Evolutionary conservation across 2,888 invertebrate genomes (phyloP).

Genomic region (Sesia bembeciformis): DNA sequence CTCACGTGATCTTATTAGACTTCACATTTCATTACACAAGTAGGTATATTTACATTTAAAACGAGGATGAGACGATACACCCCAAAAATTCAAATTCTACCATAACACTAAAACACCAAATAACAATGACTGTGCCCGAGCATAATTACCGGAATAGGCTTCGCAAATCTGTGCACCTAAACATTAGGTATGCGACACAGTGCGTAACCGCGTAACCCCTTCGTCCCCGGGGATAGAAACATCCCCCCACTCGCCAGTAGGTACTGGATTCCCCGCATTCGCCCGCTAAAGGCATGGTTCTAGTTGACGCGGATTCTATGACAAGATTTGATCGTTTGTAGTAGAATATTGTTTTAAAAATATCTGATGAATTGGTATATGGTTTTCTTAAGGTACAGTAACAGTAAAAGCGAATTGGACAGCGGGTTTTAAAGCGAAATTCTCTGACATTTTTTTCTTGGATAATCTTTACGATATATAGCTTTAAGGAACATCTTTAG

Average conservation of each 20-base stretch:
- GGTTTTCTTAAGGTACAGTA: too few relatives aligned
- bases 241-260: not conserved
- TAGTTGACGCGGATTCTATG: not conserved
- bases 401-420: too few relatives aligned
- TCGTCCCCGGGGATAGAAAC: conserved; percentile 3
- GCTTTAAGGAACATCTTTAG: too few relatives aligned
- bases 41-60: too few relatives aligned
- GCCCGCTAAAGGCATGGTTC: not conserved
- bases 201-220: conserved; percentile 9
- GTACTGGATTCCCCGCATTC: not conserved
- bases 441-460: too few relatives aligned
- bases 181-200: conserved; percentile 13
- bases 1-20: too few relatives aligned
- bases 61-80: not conserved
- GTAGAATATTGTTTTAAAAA: too few relatives aligned
- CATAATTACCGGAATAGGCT: conserved; percentile 13
- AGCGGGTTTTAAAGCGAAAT: too few relatives aligned
- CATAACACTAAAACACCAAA: conserved; percentile 22
- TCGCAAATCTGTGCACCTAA: conserved; percentile 15
- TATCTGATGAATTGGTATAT: too few relatives aligned
- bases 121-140: conserved; percentile 30
- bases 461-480: too few relatives aligned
- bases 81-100: conserved; percentile 3
- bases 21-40: too few relatives aligned
- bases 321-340: too few relatives aligned